Evolutionary conservation across 2,888 invertebrate species (phyloP).

Genomic region (Eupithecia abbreviata): DNA sequence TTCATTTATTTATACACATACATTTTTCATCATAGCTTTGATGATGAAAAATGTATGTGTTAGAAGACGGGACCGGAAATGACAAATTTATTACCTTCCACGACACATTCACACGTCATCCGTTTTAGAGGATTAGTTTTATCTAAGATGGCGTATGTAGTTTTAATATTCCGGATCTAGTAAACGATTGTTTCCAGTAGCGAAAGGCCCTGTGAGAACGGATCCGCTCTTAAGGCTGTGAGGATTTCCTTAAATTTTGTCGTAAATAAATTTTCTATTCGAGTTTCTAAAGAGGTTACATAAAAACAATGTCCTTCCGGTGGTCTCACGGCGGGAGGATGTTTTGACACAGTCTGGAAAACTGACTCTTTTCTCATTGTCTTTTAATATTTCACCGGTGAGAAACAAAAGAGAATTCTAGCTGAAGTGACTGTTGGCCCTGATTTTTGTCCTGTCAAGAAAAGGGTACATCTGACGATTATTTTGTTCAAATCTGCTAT

Average conservation of each 20-base stretch:
- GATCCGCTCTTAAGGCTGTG: too few species aligned
- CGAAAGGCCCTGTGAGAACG: too few species aligned
- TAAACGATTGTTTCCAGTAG: too few species aligned
- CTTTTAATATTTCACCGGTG: not conserved
- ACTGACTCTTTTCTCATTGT: not conserved
- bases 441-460: not conserved
- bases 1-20: too few species aligned
- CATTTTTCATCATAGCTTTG: too few species aligned
- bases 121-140: too few species aligned
- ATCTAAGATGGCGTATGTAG: too few species aligned
- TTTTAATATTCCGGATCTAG: too few species aligned
- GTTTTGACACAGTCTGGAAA: not conserved
- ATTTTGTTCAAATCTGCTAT: not conserved
- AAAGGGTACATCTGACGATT: not conserved
- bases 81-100: too few species aligned
- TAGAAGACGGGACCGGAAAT: too few species aligned
- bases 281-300: not conserved
- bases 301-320: not conserved
- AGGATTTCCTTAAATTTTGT: not conserved
- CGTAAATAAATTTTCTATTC: not conserved
- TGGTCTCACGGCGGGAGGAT: not conserved
- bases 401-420: not conserved
- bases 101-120: too few species aligned
- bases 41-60: too few species aligned
- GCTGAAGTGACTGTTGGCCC: not conserved